Evolutionary conservation across 2,888 invertebrate species (phyloP).

Genomic region (Molorchus minor): DNA sequence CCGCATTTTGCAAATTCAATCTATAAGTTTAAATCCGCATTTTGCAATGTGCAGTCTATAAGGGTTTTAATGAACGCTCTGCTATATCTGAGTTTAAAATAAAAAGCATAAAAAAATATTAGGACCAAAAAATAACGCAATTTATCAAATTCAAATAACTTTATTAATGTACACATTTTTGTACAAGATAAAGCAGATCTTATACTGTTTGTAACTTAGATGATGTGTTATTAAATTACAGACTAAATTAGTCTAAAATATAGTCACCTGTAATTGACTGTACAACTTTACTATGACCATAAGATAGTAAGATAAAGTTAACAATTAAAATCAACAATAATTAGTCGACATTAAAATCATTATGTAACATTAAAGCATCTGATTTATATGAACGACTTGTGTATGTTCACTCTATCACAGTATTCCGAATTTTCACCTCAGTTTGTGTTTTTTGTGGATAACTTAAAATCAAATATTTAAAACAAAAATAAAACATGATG

Average conservation of each 20-base stretch:
- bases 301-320: slow-evolving; percentile 45
- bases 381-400: slow-evolving; percentile 24
- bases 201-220: slow-evolving; percentile 43
- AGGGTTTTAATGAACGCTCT: too few species aligned
- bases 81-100: too few species aligned
- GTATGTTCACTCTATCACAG: slow-evolving; percentile 46
- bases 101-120: not conserved
- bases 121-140: too few species aligned
- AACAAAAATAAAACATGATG: not conserved
- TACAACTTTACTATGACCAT: slow-evolving; percentile 51
- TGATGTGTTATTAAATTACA: slow-evolving; percentile 41
- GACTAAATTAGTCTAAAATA: slow-evolving; percentile 45
- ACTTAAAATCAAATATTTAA: not conserved
- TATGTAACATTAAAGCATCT: slow-evolving; percentile 45
- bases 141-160: slow-evolving; percentile 43
- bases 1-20: too few species aligned
- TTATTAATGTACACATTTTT: slow-evolving; percentile 50
- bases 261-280: slow-evolving; percentile 50
- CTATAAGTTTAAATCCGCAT: too few species aligned
- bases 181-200: slow-evolving; percentile 52
- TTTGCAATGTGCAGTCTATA: too few species aligned
- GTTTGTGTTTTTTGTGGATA: not conserved
- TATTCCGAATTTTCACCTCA: slow-evolving; percentile 40
- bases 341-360: slow-evolving; percentile 45
- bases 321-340: slow-evolving; percentile 53